Evolutionary conservation across 2,888 invertebrate genomes (phyloP), one percentile per base, ranked within the genome.

Genomic region (Apotomis betuletana): DNA sequence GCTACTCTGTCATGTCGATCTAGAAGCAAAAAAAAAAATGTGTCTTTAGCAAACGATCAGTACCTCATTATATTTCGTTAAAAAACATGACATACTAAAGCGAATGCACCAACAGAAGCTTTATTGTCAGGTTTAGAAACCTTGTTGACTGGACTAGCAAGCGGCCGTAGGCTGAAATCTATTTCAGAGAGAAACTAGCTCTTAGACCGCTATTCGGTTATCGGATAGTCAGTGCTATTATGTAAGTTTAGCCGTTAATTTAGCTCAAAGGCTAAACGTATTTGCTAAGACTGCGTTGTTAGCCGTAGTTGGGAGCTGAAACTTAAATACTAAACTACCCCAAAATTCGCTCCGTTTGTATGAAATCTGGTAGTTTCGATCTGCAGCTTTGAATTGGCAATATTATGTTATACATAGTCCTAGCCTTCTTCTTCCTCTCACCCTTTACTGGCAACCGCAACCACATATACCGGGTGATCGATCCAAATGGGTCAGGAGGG

Each of bases 151-250:
- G 41, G 52, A 4, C 49, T 10, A 49, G 27, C 27, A 27, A 27
- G 9, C 0, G 10, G 15, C 27, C 36, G 49, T 70, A 41, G 10
- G 60, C 57, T 60, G 59, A 67, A 69, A 67, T 73, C 74, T 70
- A 70, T 74, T 62, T 68, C 27, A 55, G 10, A 41, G 67, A 36
- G 69, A 63, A 67, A 46, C 71, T 67, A 51, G 58, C 59, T 74
- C 69, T 64, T 58, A 27, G 6, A 58, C 51, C 8, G 15, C 44
- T 38, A 44, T 54, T 64, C 12, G 41, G 51, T 38, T 51, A 62
- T 49, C 12, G 5, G 51, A 58, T 58, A 46, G 41, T 27, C 57
- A 69, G 27, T 58, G 58, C 58, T 59, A 12, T 64, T 54, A 64
- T 27, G 52, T 46, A 70, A 46, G 13, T 54, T 10, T 38, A 70